Base-by-base conservation (phyloP, 2,888 invertebrate genomes). In the Clistopyga incitator region DNA sequence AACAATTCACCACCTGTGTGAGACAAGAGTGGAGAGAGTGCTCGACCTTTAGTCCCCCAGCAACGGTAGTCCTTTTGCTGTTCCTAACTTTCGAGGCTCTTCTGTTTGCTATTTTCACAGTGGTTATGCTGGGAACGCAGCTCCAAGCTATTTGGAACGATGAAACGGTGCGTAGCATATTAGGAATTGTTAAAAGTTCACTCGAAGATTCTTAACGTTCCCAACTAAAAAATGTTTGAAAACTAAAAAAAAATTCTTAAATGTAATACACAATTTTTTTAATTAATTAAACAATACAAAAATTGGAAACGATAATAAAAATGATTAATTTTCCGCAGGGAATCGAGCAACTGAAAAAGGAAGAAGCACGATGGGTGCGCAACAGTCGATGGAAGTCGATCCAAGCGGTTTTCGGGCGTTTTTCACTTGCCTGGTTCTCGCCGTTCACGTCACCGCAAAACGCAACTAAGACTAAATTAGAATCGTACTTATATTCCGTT, bases 61-160 rank as follows among this genome's bases (percentile, higher is more conserved):
- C 98, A 0, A 99, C 99, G 0, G 99, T 99, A 20, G 97, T 99
- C 10, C 94, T 99, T 54, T 94, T 99, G 70, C 95, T 99, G 78
- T 98, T 99, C 92, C 95, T 99, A 47, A 97, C 98, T 75, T 98
- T 99, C 87, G 99, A 99, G 94, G 98, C 98, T 0, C 95, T 99
- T 52, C 95, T 99, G 67, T 99, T 99, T 94, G 98, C 99, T 25
- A 98, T 99, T 88, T 99, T 99, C 94, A 99, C 99, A 0, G 97
- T 97, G 34, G 98, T 99, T 56, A 99, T 99, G 99, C 96, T 99
- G 89, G 98, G 97, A 67, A 98, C 99, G 0, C 99, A 99, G 93
- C 94, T 99, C 56, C 98, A 98, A 92, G 99, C 99, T 34, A 99
- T 99, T 91, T 98, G 99, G 96, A 98, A 98, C 91, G 99, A 99